Evolutionary conservation across 2,113 vertebrate species (phyloP).

Genomic region (Carassius gibelio): DNA sequence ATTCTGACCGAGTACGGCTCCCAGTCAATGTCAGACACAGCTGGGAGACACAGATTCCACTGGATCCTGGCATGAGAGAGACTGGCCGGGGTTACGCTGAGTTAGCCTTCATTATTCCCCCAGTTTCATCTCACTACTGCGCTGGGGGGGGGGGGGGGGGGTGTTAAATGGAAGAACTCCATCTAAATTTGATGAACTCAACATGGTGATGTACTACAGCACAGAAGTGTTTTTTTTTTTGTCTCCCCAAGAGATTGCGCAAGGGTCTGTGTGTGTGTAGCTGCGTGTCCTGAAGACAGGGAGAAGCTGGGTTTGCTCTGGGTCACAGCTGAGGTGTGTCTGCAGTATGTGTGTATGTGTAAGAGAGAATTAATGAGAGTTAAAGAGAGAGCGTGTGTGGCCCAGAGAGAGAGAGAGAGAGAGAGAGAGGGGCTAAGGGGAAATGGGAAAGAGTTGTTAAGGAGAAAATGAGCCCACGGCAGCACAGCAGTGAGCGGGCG

Average conservation of each 20-base stretch:
- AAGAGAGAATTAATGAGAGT: slow-evolving; percentile 19
- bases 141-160: no score
- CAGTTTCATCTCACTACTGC: slow-evolving; percentile 16
- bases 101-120: slow-evolving; percentile 20
- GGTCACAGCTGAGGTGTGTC: slow-evolving; percentile 43
- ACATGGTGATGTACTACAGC: slow-evolving; percentile 4
- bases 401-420: slow-evolving; percentile 4
- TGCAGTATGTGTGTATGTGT: slow-evolving; percentile 37
- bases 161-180: background rate
- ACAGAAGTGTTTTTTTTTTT: background rate
- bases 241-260: background rate
- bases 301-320: slow-evolving; percentile 2
- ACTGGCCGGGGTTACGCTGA: background rate
- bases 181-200: slow-evolving; percentile 23
- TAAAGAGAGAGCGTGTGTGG: slow-evolving; percentile 38
- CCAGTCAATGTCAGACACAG: slow-evolving; percentile 38
- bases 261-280: slow-evolving; percentile 29
- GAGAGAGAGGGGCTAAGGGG: slow-evolving; percentile 21
- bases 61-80: slow-evolving; percentile 20
- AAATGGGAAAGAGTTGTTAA: slow-evolving; percentile 49
- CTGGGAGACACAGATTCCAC: slow-evolving; percentile 34
- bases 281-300: slow-evolving; percentile 20
- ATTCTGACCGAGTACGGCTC: slow-evolving; percentile 67
- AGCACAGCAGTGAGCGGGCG: slow-evolving; percentile 72
- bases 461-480: slow-evolving; percentile 70